Conservation (phyloP, 2,113 vertebrate species). For the Eptesicus fuscus region DNA sequence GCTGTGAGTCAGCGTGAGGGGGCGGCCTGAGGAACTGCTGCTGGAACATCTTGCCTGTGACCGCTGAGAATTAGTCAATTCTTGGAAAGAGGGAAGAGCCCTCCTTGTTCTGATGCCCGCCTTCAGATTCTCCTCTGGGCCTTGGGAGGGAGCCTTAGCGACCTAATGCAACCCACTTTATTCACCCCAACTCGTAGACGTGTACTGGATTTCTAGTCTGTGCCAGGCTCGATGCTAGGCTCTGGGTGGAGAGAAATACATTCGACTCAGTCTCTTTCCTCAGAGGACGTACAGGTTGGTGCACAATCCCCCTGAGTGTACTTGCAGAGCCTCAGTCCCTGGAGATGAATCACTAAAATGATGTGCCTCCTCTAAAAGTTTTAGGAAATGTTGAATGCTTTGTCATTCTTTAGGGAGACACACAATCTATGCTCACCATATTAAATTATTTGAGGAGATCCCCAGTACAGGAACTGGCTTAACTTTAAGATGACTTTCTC, state of each 20-base stretch:
- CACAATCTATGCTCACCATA: fast-evolving
- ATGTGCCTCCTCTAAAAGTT: fast-evolving
- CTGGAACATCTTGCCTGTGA: conserved; percentile 54
- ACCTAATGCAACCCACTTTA: neutral
- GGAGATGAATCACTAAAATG: neutral
- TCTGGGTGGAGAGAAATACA: neutral
- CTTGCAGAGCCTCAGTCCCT: neutral
- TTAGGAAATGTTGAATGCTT: neutral
- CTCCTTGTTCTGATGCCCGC: neutral
- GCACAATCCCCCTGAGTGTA: neutral
- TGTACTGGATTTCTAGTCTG: neutral
- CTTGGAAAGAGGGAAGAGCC: conserved; percentile 46
- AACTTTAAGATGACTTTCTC: neutral
- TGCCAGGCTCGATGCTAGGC: no score
- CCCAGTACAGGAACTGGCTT: neutral
- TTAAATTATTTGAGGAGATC: neutral
- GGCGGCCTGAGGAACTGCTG: conserved; percentile 61
- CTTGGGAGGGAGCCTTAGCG: neutral
- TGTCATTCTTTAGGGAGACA: neutral
- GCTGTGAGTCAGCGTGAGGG: conserved; percentile 78
- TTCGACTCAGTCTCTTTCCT: neutral
- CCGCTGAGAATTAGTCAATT: conserved; percentile 61
- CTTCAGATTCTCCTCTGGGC: conserved; percentile 18
- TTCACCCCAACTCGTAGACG: fast-evolving
- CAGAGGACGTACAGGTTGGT: neutral